A percentile compares a stretch with the other conserved stretches of the same genome.
These are phyloP conservation scores for Chloroclysta siterata DNA, from an alignment of 2,888 invertebrate genomes.

Conservation along the genomic window DNA sequence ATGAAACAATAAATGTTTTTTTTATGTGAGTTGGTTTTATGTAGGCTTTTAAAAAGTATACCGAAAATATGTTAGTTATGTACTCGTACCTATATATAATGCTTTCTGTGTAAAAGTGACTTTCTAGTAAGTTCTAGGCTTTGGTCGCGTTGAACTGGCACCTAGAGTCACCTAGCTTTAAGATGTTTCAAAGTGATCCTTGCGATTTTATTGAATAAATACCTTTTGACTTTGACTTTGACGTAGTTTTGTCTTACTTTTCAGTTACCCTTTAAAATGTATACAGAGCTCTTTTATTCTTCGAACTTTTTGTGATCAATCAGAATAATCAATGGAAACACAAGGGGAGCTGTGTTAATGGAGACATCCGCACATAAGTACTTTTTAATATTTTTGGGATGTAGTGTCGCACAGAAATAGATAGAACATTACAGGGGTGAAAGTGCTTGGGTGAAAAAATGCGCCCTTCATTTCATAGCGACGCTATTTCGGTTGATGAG, in stretches of 20 bases:
- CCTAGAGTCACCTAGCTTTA: too few relatives aligned
- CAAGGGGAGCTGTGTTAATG: slow-evolving; percentile 71
- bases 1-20: too few relatives aligned
- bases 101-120: too few relatives aligned
- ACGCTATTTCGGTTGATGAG: slow-evolving; percentile 25
- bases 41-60: too few relatives aligned
- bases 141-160: too few relatives aligned
- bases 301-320: slow-evolving; percentile 62
- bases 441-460: slow-evolving; percentile 55
- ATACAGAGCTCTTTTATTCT: slow-evolving; percentile 1
- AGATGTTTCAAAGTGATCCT: too few relatives aligned
- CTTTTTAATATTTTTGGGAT: slow-evolving; percentile 83
- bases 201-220: too few relatives aligned
- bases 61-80: too few relatives aligned
- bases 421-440: slow-evolving; percentile 62
- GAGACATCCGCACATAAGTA: slow-evolving; percentile 80
- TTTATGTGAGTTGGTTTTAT: too few relatives aligned
- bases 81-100: too few relatives aligned
- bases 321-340: slow-evolving; percentile 65
- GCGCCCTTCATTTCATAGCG: slow-evolving; percentile 41
- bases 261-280: not conserved
- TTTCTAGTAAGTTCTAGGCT: too few relatives aligned
- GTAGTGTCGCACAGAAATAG: slow-evolving; percentile 71
- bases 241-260: not conserved
- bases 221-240: too few relatives aligned